These are phyloP conservation scores for Elymnias hypermnestra DNA, from an alignment of 1,140 invertebrate genomes.

Conservation along the genomic window DNA sequence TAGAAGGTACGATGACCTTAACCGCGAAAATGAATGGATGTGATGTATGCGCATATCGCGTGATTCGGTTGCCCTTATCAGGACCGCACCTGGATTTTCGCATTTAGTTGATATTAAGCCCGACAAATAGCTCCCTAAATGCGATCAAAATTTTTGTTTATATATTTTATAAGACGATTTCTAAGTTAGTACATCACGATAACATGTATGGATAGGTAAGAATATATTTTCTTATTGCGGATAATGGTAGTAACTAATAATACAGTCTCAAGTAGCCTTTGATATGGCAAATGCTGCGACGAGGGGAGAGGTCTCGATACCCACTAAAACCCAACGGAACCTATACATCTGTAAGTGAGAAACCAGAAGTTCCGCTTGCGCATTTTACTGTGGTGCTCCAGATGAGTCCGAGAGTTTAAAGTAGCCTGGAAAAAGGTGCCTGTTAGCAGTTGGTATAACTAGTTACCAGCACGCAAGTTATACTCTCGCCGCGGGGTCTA, in stretches of 20 bases:
- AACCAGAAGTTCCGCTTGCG: neutral
- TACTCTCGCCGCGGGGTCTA: too few species aligned
- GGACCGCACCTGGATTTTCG: constrained; percentile 32
- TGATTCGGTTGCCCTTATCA: constrained; percentile 24
- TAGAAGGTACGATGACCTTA: constrained; percentile 13
- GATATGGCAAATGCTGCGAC: too few species aligned
- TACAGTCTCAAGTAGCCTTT: too few species aligned
- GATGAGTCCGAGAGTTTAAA: too few species aligned
- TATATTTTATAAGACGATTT: neutral
- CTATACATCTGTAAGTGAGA: neutral
- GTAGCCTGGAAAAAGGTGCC: too few species aligned
- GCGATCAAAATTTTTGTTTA: constrained; percentile 6
- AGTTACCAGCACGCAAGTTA: too few species aligned
- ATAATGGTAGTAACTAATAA: too few species aligned
- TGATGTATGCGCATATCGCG: constrained; percentile 38
- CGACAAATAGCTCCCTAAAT: constrained; percentile 12
- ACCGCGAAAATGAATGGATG: constrained; percentile 17
- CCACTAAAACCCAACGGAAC: neutral
- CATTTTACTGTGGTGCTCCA: neutral
- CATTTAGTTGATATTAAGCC: constrained; percentile 17
- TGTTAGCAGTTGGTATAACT: too few species aligned
- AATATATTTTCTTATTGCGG: too few species aligned
- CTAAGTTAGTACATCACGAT: too few species aligned
- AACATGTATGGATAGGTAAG: too few species aligned
- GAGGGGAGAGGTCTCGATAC: too few species aligned